Evolutionary conservation across 2,888 invertebrate species (phyloP), one percentile per base, ranked within the genome.

Genomic region (Thera britannica): DNA sequence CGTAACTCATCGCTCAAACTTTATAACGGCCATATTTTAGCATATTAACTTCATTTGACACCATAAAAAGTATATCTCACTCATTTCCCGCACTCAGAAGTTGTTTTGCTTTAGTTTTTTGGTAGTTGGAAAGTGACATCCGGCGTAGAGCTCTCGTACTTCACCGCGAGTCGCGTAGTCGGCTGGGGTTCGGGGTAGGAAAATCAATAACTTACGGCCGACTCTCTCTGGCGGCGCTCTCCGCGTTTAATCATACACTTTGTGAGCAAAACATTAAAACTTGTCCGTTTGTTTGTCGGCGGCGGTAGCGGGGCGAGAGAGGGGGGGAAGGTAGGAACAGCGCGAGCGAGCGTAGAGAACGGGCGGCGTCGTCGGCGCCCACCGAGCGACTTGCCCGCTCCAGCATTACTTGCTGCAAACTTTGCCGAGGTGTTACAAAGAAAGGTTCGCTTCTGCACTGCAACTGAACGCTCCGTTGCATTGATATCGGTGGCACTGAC

Each of bases 121-220:
- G 38, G 52, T 36, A 88, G 84, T 91, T 90, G 62, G 63, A 75
- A 87, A 88, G 85, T 87, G 83, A 76, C 77, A 77, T 78, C 77
- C 75, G 70, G 77, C 79, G 85, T 85, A 81, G 82, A 81, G 82
- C 85, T 83, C 79, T 74, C 73, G 78, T 77, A 87, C 85, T 83
- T 79, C 77, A 83, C 87, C 83, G 87, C 89, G 92, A 90, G 89
- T 81, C 90, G 88, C 87, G 88, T 85, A 88, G 88, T 84, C 90
- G 90, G 84, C 92, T 82, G 90, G 92, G 93, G 93, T 90, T 90
- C 88, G 90, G 86, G 88, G 87, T 87, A 89, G 88, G 93, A 94
- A 94, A 94, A 94, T 94, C 94, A 94, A 94, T 94, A 94, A 94
- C 93, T 94, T 91, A 94, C 93, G 93, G 90, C 91, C 92, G 91